Evolutionary conservation across 2,113 vertebrate species (phyloP).

Genomic region (Chionis minor): DNA sequence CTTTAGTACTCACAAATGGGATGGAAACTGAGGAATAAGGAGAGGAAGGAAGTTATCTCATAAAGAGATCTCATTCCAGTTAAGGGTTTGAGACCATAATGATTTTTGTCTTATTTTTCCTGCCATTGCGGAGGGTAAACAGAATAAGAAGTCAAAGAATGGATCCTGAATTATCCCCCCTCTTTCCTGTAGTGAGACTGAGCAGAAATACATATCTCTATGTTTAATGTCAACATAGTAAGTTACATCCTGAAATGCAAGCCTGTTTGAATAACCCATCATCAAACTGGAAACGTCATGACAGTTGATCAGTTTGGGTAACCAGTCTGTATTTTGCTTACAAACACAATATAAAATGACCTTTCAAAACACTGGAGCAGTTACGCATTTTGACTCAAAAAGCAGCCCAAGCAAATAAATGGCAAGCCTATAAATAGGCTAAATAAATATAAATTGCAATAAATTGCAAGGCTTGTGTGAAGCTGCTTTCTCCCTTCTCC

Average conservation of each 20-base stretch:
- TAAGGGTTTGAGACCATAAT: background rate
- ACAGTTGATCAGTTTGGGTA: background rate
- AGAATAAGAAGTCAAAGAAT: background rate
- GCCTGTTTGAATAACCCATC: background rate
- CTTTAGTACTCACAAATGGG: background rate
- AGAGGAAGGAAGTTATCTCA: background rate
- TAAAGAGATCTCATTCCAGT: background rate
- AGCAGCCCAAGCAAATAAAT: background rate
- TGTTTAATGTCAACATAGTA: background rate
- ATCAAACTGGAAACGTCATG: background rate
- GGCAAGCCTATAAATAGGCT: too few species aligned
- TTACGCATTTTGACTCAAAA: background rate
- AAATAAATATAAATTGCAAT: too few species aligned
- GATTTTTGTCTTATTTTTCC: background rate
- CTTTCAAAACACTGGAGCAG: background rate
- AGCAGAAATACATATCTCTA: background rate
- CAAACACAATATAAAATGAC: background rate
- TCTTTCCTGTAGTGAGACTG: background rate
- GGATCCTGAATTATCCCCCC: background rate
- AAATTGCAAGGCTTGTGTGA: background rate
- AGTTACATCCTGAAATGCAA: background rate
- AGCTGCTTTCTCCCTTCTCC: background rate
- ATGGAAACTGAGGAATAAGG: background rate
- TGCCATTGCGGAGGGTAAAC: background rate
- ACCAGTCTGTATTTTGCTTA: background rate